Conservation (phyloP, 2,797 vertebrate species). For the Columba guinea region DNA sequence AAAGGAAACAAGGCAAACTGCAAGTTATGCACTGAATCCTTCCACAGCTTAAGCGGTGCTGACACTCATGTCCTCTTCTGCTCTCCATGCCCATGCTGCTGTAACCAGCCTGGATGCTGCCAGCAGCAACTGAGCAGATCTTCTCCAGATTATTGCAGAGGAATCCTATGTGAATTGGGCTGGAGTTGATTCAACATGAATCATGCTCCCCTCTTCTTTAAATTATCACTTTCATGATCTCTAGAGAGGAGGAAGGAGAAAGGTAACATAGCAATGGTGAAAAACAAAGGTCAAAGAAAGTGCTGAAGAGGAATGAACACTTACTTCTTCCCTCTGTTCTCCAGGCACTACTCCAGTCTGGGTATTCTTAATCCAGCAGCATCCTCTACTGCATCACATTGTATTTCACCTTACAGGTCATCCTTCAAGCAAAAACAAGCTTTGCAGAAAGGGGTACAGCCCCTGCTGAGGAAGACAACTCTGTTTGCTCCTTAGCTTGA, state of each 20-base stretch:
- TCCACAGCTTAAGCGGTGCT: background rate
- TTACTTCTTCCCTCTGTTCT: background rate
- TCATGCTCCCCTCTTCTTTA: background rate
- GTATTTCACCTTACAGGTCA: background rate
- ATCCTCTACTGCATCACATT: background rate
- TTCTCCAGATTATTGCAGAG: conserved; percentile 4
- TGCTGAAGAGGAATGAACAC: background rate
- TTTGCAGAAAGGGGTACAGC: background rate
- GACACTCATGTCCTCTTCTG: background rate
- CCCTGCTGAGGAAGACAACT: background rate
- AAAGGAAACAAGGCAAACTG: background rate
- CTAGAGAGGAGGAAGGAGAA: background rate
- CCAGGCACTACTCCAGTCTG: background rate
- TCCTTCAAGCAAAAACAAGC: background rate
- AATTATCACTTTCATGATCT: background rate
- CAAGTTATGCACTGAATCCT: background rate
- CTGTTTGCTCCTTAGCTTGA: background rate
- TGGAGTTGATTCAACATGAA: background rate
- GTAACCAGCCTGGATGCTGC: background rate
- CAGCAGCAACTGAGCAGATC: background rate
- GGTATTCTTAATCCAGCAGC: background rate
- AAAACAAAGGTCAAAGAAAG: conserved; percentile 40
- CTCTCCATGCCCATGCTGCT: background rate
- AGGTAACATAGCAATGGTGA: background rate
- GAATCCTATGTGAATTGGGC: background rate